Evolutionary conservation across 2,113 vertebrate species (phyloP).

Genomic region (Gasterosteus nipponicus): DNA sequence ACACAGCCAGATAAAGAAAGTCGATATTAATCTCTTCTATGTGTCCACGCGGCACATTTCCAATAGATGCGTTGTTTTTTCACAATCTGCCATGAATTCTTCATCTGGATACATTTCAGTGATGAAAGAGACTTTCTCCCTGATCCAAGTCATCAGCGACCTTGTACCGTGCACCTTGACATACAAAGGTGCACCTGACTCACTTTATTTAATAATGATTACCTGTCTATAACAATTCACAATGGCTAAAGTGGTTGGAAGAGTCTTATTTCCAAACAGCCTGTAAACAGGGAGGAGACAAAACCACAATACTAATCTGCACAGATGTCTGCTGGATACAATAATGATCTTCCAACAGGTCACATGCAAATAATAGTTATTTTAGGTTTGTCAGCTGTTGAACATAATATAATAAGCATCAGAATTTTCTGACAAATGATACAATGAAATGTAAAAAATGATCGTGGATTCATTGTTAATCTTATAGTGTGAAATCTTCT

Average conservation of each 20-base stretch:
- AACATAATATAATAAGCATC: not conserved
- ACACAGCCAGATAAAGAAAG: not conserved
- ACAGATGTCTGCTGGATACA: not conserved
- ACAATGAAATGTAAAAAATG: not conserved
- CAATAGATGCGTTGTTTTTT: too few species aligned
- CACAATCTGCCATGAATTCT: not conserved
- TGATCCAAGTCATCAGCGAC: not conserved
- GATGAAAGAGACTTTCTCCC: not conserved
- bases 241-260: not conserved
- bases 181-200: not conserved
- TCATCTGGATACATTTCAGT: not conserved
- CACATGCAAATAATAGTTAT: not conserved
- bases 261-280: not conserved
- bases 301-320: not conserved
- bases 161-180: not conserved
- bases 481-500: not conserved
- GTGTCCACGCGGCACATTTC: not conserved
- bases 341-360: not conserved
- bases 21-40: not conserved
- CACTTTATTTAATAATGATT: not conserved
- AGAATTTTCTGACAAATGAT: not conserved
- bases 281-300: not conserved
- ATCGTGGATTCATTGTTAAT: not conserved
- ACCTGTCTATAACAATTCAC: not conserved
- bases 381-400: not conserved